Evolutionary conservation across 1,140 invertebrate genomes (phyloP).

Genomic region (Eumaeus atala): DNA sequence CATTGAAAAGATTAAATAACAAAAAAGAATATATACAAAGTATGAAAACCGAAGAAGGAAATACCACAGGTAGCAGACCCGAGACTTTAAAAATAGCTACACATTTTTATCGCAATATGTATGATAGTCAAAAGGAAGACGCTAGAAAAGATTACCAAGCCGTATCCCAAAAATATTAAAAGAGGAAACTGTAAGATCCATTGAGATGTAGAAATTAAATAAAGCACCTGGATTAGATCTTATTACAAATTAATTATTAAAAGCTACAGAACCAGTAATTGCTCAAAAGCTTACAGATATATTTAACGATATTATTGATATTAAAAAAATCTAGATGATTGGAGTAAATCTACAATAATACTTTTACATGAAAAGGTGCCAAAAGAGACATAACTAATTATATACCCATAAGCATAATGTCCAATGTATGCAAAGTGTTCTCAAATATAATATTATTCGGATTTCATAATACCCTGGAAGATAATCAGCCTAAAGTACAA

Average conservation of each 20-base stretch:
- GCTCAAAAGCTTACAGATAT: too few relatives aligned
- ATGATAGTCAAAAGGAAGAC: conserved; percentile 12
- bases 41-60: conserved; percentile 10
- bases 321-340: too few relatives aligned
- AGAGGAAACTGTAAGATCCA: conserved; percentile 22
- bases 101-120: conserved; percentile 16
- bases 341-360: too few relatives aligned
- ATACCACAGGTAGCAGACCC: conserved; percentile 11
- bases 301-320: too few relatives aligned
- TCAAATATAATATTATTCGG: too few relatives aligned
- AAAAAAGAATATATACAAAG: conserved; percentile 25
- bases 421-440: too few relatives aligned
- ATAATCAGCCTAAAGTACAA: too few relatives aligned
- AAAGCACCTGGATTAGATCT: conserved; percentile 21
- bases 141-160: background rate
- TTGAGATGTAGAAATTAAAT: conserved; percentile 17
- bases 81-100: conserved; percentile 20
- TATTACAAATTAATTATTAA: conserved; percentile 22
- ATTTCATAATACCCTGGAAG: too few relatives aligned
- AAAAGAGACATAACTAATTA: too few relatives aligned
- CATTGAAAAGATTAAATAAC: conserved; percentile 18
- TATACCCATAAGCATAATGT: too few relatives aligned
- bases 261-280: too few relatives aligned
- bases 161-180: conserved; percentile 22
- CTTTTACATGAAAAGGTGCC: too few relatives aligned